phyloP scores from a whole-genome alignment of 2,113 vertebrate genomes.

The Thalassoma bifasciatum region DNA sequence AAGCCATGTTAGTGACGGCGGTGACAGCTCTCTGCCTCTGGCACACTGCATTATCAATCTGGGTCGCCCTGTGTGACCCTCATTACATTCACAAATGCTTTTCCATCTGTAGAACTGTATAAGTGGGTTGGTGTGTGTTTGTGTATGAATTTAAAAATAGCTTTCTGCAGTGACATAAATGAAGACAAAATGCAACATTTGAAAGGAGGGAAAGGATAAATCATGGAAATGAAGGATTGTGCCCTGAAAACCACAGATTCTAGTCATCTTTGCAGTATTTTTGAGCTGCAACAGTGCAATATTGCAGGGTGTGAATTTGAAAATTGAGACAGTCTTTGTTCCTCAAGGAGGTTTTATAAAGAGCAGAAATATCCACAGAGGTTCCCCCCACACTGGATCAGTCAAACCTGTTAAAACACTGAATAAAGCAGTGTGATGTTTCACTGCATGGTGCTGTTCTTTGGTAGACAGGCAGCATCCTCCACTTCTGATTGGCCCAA shows the following conservation, averaged over 20 bases:
- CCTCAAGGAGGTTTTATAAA: background rate
- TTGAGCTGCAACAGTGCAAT: background rate
- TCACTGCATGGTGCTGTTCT: no score
- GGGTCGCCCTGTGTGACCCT: constrained; percentile 43
- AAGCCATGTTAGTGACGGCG: constrained; percentile 45
- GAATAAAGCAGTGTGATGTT: no score
- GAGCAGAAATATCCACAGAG: background rate
- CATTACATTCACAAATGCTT: constrained; percentile 18
- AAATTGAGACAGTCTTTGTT: no score
- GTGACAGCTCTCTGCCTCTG: constrained; percentile 49
- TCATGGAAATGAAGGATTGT: background rate
- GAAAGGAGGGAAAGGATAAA: background rate
- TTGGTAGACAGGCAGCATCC: no score
- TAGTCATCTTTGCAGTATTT: background rate
- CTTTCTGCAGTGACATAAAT: constrained; percentile 1
- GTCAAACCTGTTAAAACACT: no score
- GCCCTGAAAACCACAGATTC: background rate
- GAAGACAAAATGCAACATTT: background rate
- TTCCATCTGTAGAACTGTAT: background rate
- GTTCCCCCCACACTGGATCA: no score
- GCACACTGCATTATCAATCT: constrained; percentile 53
- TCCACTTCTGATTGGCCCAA: no score
- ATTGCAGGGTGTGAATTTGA: background rate
- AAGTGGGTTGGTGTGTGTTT: background rate
- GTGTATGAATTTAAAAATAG: background rate